A percentile compares a stretch with the other conserved stretches of the same genome.
Evolutionary conservation across 2,113 vertebrate species (phyloP).

Genomic region (Catagonus wagneri): DNA sequence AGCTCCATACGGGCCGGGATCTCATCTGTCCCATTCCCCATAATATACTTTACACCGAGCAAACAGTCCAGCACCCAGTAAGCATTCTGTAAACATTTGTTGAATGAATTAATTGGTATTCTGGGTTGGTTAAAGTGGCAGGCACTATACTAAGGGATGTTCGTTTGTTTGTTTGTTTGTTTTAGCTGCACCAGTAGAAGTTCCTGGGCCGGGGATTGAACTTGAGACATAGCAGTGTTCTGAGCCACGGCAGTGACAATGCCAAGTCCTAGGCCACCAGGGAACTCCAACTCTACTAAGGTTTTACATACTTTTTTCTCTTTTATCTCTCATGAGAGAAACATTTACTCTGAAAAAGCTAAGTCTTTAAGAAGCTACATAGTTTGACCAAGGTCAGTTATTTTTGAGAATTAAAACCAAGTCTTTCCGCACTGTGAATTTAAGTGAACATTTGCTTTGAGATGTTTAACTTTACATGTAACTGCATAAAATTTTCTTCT

Average conservation of each 20-base stretch:
- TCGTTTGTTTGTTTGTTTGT: too few relatives aligned
- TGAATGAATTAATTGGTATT: not conserved
- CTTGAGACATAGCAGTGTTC: too few relatives aligned
- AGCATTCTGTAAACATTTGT: not conserved
- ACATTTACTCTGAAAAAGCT: not conserved
- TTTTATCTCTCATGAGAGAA: not conserved
- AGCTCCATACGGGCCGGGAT: not conserved
- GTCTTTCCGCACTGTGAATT: not conserved
- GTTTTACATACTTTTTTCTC: not conserved
- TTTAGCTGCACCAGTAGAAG: too few relatives aligned
- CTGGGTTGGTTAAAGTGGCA: not conserved
- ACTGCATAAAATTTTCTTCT: slow-evolving; percentile 66
- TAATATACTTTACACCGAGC: not conserved
- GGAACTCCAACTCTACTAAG: not conserved
- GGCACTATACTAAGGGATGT: not conserved
- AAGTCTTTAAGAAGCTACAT: not conserved
- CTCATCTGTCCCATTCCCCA: not conserved
- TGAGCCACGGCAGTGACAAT: too few relatives aligned
- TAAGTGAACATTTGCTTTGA: slow-evolving; percentile 29
- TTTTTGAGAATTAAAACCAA: not conserved
- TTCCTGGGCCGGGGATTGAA: too few relatives aligned
- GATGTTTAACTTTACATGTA: slow-evolving; percentile 63
- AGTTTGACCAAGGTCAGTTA: not conserved
- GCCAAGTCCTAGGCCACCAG: too few relatives aligned
- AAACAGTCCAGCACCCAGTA: not conserved